phyloP scores from a whole-genome alignment of 2,888 invertebrate species.

The Blastobasis adustella region DNA sequence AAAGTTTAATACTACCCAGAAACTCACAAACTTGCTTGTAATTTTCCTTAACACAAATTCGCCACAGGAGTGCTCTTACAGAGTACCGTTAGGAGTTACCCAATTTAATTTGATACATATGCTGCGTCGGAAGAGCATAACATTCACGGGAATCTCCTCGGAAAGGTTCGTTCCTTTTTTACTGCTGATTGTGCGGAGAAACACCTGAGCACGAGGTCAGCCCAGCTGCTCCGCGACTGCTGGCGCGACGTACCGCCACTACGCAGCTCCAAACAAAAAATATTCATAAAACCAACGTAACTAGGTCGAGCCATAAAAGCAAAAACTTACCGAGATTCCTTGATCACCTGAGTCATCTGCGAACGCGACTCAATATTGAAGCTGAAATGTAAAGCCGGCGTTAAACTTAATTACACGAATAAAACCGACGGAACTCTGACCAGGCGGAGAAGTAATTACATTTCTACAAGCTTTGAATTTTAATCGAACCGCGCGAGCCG shows the following conservation, averaged over 20 bases:
- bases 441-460: slow-evolving; percentile 64
- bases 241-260: slow-evolving; percentile 7
- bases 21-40: background rate
- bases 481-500: slow-evolving; percentile 32
- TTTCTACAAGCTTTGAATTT: slow-evolving; percentile 69
- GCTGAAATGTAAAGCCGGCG: slow-evolving; percentile 53
- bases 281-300: background rate
- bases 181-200: slow-evolving; percentile 61
- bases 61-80: too few relatives aligned
- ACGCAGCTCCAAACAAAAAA: slow-evolving; percentile 1
- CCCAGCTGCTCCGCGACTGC: slow-evolving; percentile 31
- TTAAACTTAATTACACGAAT: slow-evolving; percentile 65
- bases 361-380: slow-evolving; percentile 32
- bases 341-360: slow-evolving; percentile 8
- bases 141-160: slow-evolving; percentile 38
- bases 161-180: slow-evolving; percentile 52
- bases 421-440: slow-evolving; percentile 60
- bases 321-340: slow-evolving; percentile 2
- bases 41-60: too few relatives aligned
- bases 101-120: too few relatives aligned
- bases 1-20: background rate
- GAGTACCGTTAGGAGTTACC: too few relatives aligned
- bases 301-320: background rate
- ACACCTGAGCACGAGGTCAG: slow-evolving; percentile 49
- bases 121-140: slow-evolving; percentile 23